Percentiles rank a stretch among this genome's conserved stretches.
Conservation (phyloP, 1,140 invertebrate genomes). For the Atta cephalotes region DNA sequence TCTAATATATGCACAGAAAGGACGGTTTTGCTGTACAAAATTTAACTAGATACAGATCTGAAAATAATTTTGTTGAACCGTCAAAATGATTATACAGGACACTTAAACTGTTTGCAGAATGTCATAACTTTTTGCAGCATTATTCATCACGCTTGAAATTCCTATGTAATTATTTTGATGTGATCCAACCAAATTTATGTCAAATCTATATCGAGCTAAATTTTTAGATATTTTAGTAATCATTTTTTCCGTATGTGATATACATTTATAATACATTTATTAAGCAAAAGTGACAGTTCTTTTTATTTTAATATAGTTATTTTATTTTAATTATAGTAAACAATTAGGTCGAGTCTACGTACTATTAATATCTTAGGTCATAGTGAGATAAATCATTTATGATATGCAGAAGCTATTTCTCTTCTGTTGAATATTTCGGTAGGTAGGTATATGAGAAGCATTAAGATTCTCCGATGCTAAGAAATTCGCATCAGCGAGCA, state of each 20-base stretch:
- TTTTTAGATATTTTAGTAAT: too few relatives aligned
- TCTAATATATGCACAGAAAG: neutral
- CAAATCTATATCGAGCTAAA: too few relatives aligned
- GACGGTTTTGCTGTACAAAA: too few relatives aligned
- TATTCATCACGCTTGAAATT: too few relatives aligned
- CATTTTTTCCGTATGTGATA: too few relatives aligned
- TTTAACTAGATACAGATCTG: too few relatives aligned
- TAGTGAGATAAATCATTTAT: neutral
- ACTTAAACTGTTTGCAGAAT: too few relatives aligned
- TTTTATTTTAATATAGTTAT: neutral
- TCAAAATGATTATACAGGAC: too few relatives aligned
- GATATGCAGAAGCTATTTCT: constrained; percentile 38
- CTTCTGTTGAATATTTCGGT: neutral
- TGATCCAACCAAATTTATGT: too few relatives aligned
- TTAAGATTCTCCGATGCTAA: constrained; percentile 37
- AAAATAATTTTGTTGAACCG: too few relatives aligned
- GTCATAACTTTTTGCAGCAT: too few relatives aligned
- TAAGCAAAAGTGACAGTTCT: neutral
- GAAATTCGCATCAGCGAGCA: constrained; percentile 29
- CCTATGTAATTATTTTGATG: too few relatives aligned
- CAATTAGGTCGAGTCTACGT: neutral
- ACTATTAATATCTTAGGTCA: neutral
- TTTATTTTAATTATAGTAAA: neutral
- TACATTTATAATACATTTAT: neutral
- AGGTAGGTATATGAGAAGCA: constrained; percentile 11